phyloP scores from a whole-genome alignment of 1,140 invertebrate genomes.

The Hetaerina americana region DNA sequence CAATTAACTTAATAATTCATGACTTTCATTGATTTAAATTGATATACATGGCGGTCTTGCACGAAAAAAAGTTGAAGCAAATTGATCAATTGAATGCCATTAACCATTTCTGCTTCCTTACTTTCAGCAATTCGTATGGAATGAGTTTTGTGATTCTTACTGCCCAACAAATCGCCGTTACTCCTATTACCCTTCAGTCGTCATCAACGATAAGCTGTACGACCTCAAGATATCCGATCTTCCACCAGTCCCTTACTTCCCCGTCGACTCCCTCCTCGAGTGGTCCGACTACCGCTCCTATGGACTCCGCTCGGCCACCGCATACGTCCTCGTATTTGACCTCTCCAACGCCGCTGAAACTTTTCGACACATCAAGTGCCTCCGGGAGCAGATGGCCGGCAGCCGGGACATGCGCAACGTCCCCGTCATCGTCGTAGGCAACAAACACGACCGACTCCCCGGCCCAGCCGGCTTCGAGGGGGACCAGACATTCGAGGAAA shows the following conservation, averaged over 20 bases:
- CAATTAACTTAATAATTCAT: too few species aligned
- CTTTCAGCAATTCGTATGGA: constrained; percentile 78
- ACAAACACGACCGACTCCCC: constrained; percentile 72
- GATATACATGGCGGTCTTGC: too few species aligned
- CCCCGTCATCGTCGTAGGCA: constrained; percentile 82
- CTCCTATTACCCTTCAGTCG: constrained; percentile 67
- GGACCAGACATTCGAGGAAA: too few species aligned
- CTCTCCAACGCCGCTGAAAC: constrained; percentile 73
- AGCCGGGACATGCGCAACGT: constrained; percentile 82
- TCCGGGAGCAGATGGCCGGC: constrained; percentile 85
- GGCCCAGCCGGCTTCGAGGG: too few species aligned
- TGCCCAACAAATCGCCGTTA: constrained; percentile 58
- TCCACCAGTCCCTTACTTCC: constrained; percentile 74
- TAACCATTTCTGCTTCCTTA: too few species aligned
- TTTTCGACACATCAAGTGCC: constrained; percentile 71
- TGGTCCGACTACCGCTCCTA: constrained; percentile 62
- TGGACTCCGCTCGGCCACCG: constrained; percentile 75
- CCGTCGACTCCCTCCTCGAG: constrained; percentile 67
- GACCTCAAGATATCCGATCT: constrained; percentile 76
- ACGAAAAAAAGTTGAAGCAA: too few species aligned
- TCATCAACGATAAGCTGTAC: constrained; percentile 73
- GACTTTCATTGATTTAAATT: too few species aligned
- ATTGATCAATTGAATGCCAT: too few species aligned
- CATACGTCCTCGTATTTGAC: constrained; percentile 87
- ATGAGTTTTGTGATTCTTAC: constrained; percentile 69